A percentile compares a stretch with the other conserved stretches of the same genome.
Conservation (phyloP, 2,797 vertebrate species). For the Varecia variegata region DNA sequence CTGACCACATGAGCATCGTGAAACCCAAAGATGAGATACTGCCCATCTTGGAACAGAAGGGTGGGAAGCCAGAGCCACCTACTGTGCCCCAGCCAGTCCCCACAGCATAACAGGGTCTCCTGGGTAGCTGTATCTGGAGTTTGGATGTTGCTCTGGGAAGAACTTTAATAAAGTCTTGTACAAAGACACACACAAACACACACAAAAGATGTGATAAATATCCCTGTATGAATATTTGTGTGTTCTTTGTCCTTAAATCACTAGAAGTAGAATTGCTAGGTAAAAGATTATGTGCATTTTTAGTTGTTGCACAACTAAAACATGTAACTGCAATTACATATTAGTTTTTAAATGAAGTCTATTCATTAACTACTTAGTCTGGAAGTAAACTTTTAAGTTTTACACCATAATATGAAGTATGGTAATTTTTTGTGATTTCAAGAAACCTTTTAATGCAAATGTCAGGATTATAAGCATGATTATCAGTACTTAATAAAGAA, state of each 20-base stretch:
- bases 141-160: not conserved
- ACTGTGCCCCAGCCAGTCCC: conserved; percentile 95
- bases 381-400: not conserved
- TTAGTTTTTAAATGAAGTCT: not conserved
- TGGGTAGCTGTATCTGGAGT: not conserved
- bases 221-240: not conserved
- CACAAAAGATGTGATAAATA: not conserved
- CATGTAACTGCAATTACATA: too few relatives aligned
- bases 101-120: conserved; percentile 84
- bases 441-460: not conserved
- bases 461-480: not conserved
- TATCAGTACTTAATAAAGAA: not conserved
- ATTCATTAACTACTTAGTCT: not conserved
- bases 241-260: not conserved
- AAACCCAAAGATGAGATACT: not conserved
- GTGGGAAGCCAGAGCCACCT: conserved; percentile 94
- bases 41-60: conserved; percentile 88
- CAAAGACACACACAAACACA: not conserved
- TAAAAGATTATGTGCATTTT: not conserved
- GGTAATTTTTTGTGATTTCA: not conserved
- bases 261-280: not conserved
- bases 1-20: not conserved
- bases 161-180: not conserved
- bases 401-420: not conserved
- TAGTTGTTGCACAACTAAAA: too few relatives aligned